Conservation (phyloP, 2,888 invertebrate genomes). For the Aleiodes testaceus region DNA sequence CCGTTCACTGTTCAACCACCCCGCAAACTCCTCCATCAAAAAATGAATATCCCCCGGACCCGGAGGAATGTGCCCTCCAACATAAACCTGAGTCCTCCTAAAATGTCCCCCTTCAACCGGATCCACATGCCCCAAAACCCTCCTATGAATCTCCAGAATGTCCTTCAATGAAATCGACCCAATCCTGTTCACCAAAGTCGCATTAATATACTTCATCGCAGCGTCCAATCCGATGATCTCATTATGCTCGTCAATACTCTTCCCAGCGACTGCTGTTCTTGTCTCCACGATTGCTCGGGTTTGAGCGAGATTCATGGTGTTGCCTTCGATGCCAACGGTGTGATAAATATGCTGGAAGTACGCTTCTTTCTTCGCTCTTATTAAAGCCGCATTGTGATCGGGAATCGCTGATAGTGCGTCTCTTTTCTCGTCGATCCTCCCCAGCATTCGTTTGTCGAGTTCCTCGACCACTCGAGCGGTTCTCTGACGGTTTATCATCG, state of each 20-base stretch:
- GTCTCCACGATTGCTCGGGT: constrained; percentile 95
- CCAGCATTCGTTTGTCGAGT: constrained; percentile 84
- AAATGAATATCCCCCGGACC: constrained; percentile 86
- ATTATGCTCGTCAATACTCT: constrained; percentile 97
- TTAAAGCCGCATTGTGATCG: constrained; percentile 84
- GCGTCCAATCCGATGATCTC: constrained; percentile 96
- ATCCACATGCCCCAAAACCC: constrained; percentile 96
- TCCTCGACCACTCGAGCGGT: constrained; percentile 93
- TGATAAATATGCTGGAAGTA: constrained; percentile 98
- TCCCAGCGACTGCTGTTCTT: constrained; percentile 87
- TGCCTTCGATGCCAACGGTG: constrained; percentile 97
- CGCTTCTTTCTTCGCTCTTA: constrained; percentile 93
- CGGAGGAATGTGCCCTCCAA: constrained; percentile 96
- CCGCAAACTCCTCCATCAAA: constrained; percentile 91
- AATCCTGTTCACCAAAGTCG: constrained; percentile 84
- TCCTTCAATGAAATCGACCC: constrained; percentile 88
- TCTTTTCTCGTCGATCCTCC: constrained; percentile 88
- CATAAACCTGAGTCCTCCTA: constrained; percentile 92
- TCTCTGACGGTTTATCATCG: constrained; percentile 85
- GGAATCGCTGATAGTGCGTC: constrained; percentile 88
- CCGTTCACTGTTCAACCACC: constrained; percentile 94
- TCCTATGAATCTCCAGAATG: constrained; percentile 91
- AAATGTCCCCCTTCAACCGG: constrained; percentile 93
- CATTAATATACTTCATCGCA: constrained; percentile 93
- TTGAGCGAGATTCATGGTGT: constrained; percentile 95